Conservation (phyloP, 2,888 invertebrate species). For the Philonicus albiceps region DNA sequence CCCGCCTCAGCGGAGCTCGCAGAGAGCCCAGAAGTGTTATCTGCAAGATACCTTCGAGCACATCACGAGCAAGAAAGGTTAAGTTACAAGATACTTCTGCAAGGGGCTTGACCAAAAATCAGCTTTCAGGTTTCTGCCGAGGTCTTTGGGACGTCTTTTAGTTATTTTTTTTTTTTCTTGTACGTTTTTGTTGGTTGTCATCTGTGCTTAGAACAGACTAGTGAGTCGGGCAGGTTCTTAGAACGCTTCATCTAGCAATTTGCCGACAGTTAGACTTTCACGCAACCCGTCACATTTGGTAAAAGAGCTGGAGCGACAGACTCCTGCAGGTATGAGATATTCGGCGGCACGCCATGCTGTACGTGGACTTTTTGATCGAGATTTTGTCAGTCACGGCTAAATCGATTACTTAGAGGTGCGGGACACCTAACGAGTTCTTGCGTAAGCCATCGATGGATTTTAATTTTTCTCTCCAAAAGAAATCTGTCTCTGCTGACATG, state of each 20-base stretch:
- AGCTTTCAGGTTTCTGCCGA: background rate
- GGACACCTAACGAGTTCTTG: constrained; percentile 26
- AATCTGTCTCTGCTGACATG: constrained; percentile 8
- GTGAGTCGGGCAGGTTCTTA: background rate
- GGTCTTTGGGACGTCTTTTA: background rate
- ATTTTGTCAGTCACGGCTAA: constrained; percentile 27
- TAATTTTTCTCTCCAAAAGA: constrained; percentile 4
- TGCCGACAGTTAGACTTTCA: constrained; percentile 7
- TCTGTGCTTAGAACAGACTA: background rate
- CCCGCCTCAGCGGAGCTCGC: background rate
- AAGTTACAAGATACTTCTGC: background rate
- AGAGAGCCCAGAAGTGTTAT: constrained; percentile 15
- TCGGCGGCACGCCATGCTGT: background rate
- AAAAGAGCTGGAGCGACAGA: background rate
- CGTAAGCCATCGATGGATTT: constrained; percentile 24
- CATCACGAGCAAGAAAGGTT: constrained; percentile 23
- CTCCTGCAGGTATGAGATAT: background rate
- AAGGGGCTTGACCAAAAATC: constrained; percentile 29
- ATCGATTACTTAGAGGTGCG: constrained; percentile 28
- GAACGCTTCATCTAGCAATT: background rate
- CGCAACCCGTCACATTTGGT: background rate
- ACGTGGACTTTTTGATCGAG: constrained; percentile 15
- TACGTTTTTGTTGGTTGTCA: background rate
- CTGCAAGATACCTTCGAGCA: background rate
- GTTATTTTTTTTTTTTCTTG: background rate